Percentiles rank a stretch among this genome's conserved stretches.
These are phyloP conservation scores for Pipistrellus pipistrellus DNA, from an alignment of 2,797 vertebrate species.

Conservation along the genomic window DNA sequence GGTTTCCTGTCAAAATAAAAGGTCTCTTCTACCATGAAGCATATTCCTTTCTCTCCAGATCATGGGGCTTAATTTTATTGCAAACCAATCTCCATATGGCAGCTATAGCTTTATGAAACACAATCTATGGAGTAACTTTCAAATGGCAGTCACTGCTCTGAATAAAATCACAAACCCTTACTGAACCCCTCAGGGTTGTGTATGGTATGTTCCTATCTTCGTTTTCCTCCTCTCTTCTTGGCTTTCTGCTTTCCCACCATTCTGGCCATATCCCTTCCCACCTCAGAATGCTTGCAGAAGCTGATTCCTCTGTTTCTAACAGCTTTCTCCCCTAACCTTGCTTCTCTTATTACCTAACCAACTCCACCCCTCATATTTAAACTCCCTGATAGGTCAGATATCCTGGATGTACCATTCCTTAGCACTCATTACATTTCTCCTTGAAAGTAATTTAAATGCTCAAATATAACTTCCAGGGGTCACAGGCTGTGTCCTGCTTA, in stretches of 20 bases:
- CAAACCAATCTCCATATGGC: neutral
- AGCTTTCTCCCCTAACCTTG: neutral
- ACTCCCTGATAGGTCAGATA: neutral
- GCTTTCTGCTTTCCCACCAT: neutral
- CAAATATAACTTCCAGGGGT: neutral
- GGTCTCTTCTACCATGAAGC: neutral
- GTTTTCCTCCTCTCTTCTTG: neutral
- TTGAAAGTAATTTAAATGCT: neutral
- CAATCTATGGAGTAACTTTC: neutral
- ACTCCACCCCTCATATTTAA: neutral
- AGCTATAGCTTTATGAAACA: neutral
- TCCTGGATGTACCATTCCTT: neutral
- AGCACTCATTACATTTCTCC: neutral
- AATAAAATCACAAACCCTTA: neutral
- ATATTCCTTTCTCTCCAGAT: neutral
- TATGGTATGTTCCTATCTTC: neutral
- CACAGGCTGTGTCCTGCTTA: neutral
- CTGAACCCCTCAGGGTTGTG: neutral
- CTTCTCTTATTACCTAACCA: neutral
- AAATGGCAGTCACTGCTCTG: neutral
- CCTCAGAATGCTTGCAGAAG: neutral
- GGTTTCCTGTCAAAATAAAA: neutral
- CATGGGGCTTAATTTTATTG: neutral
- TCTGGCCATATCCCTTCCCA: neutral
- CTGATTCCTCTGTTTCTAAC: neutral